Evolutionary conservation across 2,797 vertebrate species (phyloP), one percentile per base, ranked within the genome.

Genomic region (Kryptopterus vitreolus): DNA sequence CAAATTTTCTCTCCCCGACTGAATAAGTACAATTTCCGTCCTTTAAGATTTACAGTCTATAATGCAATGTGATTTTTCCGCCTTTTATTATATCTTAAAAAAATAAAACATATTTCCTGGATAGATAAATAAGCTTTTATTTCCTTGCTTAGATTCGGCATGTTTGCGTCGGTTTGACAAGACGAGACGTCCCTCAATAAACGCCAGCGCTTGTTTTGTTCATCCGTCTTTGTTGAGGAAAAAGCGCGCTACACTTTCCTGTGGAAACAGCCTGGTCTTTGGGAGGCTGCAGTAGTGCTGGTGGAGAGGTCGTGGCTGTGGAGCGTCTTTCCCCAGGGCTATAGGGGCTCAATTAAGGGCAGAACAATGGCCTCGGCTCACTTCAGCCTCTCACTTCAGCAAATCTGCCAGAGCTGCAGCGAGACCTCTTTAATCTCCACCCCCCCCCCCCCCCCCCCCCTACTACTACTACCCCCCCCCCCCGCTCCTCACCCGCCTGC

Each of bases 371-470:
- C 7, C 33, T 68, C 76, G 50, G 50, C 62, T 68, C 68, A 84
- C 81, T 85, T 90, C 85, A 65, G 75, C 90, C 83, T 52, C 62
- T 84, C 80, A 77, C 76, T 77, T 90, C 91, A 91, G 90, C 90
- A 90, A 85, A 92, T 89, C 89, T 90, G 91, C 90, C 92, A 92
- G 78, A 79, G 86, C 82, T 88, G 87, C 88, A 87, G 88, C 81
- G 73, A 69, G 84, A 83, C 85, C 26, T 80, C 87, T 85, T 89
- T 91, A 90, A 90, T 92, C 86, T 84, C 57, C 89, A n/a, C n/a
- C n/a, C n/a, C n/a, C n/a, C n/a, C n/a, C n/a, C n/a, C n/a, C n/a
- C n/a, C n/a, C n/a, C n/a, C n/a, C n/a, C n/a, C n/a, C n/a, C n/a
- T n/a, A n/a, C n/a, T n/a, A n/a, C n/a, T n/a, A n/a, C n/a, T n/a